phyloP scores from a whole-genome alignment of 1,140 invertebrate species.

The Leptonema lineaticorne region DNA sequence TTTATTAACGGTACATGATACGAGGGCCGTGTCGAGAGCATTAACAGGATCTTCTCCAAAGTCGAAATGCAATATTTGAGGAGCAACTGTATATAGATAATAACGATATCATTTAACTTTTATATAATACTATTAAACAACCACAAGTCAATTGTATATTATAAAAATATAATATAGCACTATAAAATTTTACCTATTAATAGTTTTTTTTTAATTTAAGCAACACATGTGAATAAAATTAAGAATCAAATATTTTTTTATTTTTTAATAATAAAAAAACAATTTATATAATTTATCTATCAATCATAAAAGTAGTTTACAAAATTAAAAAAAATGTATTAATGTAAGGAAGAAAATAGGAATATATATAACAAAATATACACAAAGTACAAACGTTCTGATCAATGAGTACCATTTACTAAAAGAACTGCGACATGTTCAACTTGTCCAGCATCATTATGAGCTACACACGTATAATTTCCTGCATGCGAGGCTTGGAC shows the following conservation, averaged over 20 bases:
- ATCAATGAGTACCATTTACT: not conserved
- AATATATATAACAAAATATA: not conserved
- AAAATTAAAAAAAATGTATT: not conserved
- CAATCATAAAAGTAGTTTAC: not conserved
- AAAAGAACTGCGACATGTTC: not conserved
- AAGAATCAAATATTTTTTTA: too few species aligned
- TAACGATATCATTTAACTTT: too few species aligned
- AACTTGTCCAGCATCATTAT: not conserved
- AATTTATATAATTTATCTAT: not conserved
- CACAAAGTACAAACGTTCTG: not conserved
- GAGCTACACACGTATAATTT: constrained; percentile 67
- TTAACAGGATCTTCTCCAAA: constrained; percentile 59
- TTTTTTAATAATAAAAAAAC: not conserved
- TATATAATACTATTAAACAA: too few species aligned
- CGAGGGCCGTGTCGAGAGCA: constrained; percentile 60
- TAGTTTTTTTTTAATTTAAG: too few species aligned
- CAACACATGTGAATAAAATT: too few species aligned
- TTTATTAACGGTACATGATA: constrained; percentile 60
- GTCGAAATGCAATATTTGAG: constrained; percentile 61
- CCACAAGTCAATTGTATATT: too few species aligned
- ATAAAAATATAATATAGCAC: too few species aligned
- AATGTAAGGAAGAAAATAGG: not conserved
- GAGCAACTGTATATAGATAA: constrained; percentile 56
- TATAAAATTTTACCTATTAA: too few species aligned
- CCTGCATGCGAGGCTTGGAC: constrained; percentile 66